phyloP scores from a whole-genome alignment of 2,113 vertebrate species.

The Python bivittatus region DNA sequence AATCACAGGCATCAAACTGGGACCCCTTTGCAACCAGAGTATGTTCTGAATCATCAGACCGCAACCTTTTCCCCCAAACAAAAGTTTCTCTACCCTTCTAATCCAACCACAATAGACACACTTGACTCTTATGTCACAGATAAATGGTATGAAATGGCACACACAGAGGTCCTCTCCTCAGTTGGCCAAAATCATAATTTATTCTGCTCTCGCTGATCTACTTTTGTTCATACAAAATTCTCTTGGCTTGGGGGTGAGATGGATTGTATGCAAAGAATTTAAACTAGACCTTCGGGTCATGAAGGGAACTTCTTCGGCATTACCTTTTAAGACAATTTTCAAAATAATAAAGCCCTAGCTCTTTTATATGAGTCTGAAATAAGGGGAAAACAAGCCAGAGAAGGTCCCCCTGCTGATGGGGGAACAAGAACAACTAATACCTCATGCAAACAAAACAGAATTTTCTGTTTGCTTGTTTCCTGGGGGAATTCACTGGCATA shows the following conservation, averaged over 20 bases:
- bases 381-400: neutral
- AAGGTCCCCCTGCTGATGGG: neutral
- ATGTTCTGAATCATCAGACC: too few species aligned
- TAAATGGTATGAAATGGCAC: neutral
- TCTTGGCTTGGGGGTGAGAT: neutral
- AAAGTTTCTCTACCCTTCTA: neutral
- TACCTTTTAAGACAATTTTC: neutral
- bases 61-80: neutral
- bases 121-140: neutral
- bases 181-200: neutral
- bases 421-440: neutral
- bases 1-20: neutral
- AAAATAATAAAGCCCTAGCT: neutral
- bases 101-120: neutral
- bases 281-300: neutral
- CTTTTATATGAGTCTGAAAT: neutral
- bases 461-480: conserved; percentile 48
- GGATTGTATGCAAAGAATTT: neutral
- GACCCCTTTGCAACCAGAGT: neutral
- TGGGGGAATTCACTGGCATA: conserved; percentile 29
- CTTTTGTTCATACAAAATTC: neutral
- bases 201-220: neutral
- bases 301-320: neutral
- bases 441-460: neutral
- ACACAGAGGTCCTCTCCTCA: neutral